Evolutionary conservation across 2,113 vertebrate genomes (phyloP).

Genomic region (Rhea pennata): DNA sequence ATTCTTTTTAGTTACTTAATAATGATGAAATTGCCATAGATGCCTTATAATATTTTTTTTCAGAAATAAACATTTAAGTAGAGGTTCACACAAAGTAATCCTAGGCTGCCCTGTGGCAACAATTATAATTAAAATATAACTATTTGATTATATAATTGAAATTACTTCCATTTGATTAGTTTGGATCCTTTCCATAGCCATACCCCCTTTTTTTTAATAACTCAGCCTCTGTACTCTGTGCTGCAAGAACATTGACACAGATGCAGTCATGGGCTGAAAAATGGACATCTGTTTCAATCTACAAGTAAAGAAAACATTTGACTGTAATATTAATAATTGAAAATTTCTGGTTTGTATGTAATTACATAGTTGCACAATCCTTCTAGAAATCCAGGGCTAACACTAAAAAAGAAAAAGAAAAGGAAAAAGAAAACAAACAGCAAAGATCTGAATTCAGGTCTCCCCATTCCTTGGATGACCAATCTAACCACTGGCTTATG

Average conservation of each 20-base stretch:
- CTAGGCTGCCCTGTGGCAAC: conserved; percentile 48
- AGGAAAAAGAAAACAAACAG: background rate
- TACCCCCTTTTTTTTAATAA: background rate
- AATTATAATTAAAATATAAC: conserved; percentile 67
- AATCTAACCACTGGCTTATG: background rate
- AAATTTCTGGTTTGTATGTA: conserved; percentile 2
- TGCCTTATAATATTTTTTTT: conserved; percentile 52
- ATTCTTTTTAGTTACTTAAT: conserved; percentile 51
- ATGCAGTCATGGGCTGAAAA: background rate
- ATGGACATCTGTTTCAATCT: background rate
- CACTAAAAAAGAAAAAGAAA: background rate
- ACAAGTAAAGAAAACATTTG: conserved; percentile 19
- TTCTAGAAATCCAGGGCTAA: background rate
- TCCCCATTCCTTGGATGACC: accelerated
- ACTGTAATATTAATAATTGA: background rate
- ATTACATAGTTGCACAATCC: background rate
- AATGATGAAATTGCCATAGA: conserved; percentile 33
- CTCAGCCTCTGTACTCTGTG: background rate
- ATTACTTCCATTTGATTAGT: conserved; percentile 51
- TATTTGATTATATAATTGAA: conserved; percentile 69
- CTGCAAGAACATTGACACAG: background rate
- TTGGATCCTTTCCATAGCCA: conserved; percentile 40
- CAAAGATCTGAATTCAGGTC: background rate
- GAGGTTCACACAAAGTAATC: conserved; percentile 31
- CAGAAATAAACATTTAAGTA: conserved; percentile 65